Evolutionary conservation across 2,888 invertebrate genomes (phyloP).

Genomic region (Notocelia uddmanniana): DNA sequence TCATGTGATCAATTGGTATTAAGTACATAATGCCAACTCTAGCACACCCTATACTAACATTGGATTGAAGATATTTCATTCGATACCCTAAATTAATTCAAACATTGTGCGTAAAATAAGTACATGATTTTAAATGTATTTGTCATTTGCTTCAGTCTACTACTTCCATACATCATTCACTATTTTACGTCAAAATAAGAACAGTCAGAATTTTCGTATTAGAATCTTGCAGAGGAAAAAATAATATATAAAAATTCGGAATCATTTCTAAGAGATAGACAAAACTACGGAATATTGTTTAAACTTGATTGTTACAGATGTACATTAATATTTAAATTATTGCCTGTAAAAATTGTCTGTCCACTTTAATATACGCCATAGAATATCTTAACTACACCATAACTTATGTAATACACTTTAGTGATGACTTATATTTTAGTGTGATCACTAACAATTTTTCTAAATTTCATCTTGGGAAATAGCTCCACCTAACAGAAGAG

Average conservation of each 20-base stretch:
- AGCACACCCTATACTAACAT: constrained; percentile 13
- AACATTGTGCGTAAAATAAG: background rate
- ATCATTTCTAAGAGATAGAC: background rate
- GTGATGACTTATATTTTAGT: background rate
- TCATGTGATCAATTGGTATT: constrained; percentile 53
- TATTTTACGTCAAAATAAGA: background rate
- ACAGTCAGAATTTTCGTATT: background rate
- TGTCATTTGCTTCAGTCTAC: background rate
- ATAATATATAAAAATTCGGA: background rate
- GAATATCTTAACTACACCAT: background rate
- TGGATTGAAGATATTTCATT: constrained; percentile 1
- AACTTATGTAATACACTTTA: constrained; percentile 3
- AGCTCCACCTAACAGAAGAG: background rate
- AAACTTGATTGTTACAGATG: background rate
- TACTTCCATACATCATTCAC: background rate
- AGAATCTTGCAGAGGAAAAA: constrained; percentile 2
- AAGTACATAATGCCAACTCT: constrained; percentile 4
- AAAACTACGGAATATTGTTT: background rate
- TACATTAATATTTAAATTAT: background rate
- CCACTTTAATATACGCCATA: background rate
- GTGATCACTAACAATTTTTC: background rate
- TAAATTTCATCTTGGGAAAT: background rate
- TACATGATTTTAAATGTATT: background rate
- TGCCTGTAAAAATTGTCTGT: no score
- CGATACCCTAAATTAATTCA: background rate